These are phyloP conservation scores for Drosophila arawakana DNA, from an alignment of 1,140 invertebrate species.

Conservation along the genomic window DNA sequence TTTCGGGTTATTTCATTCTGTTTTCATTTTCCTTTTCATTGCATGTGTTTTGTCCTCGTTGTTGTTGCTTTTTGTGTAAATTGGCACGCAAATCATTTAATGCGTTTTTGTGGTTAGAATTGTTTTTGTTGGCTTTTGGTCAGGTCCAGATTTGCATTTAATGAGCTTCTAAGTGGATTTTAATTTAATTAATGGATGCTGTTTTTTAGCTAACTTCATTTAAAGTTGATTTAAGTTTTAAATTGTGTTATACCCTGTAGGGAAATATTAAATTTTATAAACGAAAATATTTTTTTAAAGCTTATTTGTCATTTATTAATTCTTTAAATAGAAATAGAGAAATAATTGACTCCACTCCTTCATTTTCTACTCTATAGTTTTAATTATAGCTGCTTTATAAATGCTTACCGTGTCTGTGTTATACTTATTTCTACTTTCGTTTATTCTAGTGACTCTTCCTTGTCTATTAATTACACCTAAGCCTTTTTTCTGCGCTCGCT, in stretches of 20 bases:
- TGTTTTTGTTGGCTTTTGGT: slow-evolving; percentile 53
- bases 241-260: neutral
- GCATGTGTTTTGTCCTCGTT: slow-evolving; percentile 28
- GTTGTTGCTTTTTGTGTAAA: slow-evolving; percentile 61
- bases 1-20: slow-evolving; percentile 52
- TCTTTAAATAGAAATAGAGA: too few relatives aligned
- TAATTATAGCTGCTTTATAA: neutral
- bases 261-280: too few relatives aligned
- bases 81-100: slow-evolving; percentile 76
- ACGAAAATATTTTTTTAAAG: too few relatives aligned
- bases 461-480: slow-evolving; percentile 33
- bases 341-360: too few relatives aligned
- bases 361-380: too few relatives aligned
- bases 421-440: too few relatives aligned
- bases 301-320: too few relatives aligned
- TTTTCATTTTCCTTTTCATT: slow-evolving; percentile 52
- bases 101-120: slow-evolving; percentile 80
- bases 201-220: slow-evolving; percentile 54
- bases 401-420: neutral
- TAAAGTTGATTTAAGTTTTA: slow-evolving; percentile 12
- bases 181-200: slow-evolving; percentile 75
- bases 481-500: slow-evolving; percentile 27
- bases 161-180: slow-evolving; percentile 81
- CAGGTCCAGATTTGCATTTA: slow-evolving; percentile 73
- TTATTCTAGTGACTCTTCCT: neutral